Evolutionary conservation across 2,888 invertebrate species (phyloP).

Genomic region (Lomographa bimaculata): DNA sequence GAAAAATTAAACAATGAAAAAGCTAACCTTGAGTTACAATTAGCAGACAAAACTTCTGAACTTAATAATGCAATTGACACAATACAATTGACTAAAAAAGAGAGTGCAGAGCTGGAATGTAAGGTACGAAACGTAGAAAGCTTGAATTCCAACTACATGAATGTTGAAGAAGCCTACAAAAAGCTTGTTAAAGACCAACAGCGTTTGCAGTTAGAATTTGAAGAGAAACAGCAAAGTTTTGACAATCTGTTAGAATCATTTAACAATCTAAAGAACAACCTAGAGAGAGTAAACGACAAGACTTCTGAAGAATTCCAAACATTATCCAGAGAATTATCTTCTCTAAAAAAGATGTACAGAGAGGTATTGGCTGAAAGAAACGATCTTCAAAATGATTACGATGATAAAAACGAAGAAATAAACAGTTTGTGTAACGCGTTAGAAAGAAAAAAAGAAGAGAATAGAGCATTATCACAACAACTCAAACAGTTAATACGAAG

Average conservation of each 20-base stretch:
- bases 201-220: constrained; percentile 40
- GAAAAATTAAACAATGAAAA: constrained; percentile 48
- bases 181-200: constrained; percentile 46
- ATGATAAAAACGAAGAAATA: constrained; percentile 47
- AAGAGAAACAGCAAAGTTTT: constrained; percentile 41
- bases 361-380: constrained; percentile 44
- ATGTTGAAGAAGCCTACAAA: constrained; percentile 40
- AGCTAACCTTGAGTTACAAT: constrained; percentile 46
- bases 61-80: constrained; percentile 45
- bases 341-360: constrained; percentile 38
- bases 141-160: constrained; percentile 44
- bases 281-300: constrained; percentile 16
- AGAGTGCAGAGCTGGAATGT: constrained; percentile 46
- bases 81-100: constrained; percentile 45
- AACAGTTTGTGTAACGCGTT: constrained; percentile 47
- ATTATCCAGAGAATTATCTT: constrained; percentile 42
- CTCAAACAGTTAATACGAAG: constrained; percentile 41
- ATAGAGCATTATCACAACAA: constrained; percentile 42
- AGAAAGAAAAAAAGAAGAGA: constrained; percentile 55
- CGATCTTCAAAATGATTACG: constrained; percentile 41
- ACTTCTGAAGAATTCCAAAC: constrained; percentile 33
- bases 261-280: constrained; percentile 13
- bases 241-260: constrained; percentile 25
- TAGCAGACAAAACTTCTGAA: constrained; percentile 42
- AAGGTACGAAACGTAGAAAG: constrained; percentile 44